Conservation (phyloP, 2,797 vertebrate species). For the Holocentrus rufus region DNA sequence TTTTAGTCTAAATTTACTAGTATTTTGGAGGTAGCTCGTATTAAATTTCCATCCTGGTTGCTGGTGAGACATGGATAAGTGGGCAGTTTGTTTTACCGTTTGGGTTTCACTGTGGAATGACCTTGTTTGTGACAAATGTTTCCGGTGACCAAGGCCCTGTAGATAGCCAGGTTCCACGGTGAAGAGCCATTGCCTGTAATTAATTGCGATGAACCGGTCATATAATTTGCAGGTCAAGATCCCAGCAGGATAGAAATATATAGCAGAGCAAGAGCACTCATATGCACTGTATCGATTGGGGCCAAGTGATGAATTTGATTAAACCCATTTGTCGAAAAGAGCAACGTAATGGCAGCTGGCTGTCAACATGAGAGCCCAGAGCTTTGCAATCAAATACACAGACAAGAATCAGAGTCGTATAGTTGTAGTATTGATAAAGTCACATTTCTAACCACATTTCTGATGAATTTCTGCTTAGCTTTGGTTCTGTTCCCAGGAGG, state of each 20-base stretch:
- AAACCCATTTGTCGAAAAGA: slow-evolving; percentile 25
- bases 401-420: not conserved
- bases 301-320: slow-evolving; percentile 30
- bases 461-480: slow-evolving; percentile 19
- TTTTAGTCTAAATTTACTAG: slow-evolving; percentile 19
- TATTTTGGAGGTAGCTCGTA: slow-evolving; percentile 7
- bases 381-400: slow-evolving; percentile 20
- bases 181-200: slow-evolving; percentile 44
- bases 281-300: slow-evolving; percentile 4
- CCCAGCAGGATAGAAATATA: slow-evolving; percentile 18
- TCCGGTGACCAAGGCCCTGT: slow-evolving; percentile 23
- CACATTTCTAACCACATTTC: slow-evolving; percentile 10
- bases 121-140: slow-evolving; percentile 53
- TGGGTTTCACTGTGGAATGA: slow-evolving; percentile 27
- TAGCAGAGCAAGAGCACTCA: slow-evolving; percentile 12
- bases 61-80: slow-evolving; percentile 4
- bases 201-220: slow-evolving; percentile 54
- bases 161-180: slow-evolving; percentile 19
- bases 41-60: slow-evolving; percentile 8
- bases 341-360: not conserved
- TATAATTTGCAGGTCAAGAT: slow-evolving; percentile 47
- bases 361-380: not conserved
- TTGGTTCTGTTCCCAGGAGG: not conserved
- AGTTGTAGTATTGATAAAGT: not conserved
- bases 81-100: slow-evolving; percentile 17